phyloP scores from a whole-genome alignment of 2,797 vertebrate genomes.

The Crotalus adamanteus region DNA sequence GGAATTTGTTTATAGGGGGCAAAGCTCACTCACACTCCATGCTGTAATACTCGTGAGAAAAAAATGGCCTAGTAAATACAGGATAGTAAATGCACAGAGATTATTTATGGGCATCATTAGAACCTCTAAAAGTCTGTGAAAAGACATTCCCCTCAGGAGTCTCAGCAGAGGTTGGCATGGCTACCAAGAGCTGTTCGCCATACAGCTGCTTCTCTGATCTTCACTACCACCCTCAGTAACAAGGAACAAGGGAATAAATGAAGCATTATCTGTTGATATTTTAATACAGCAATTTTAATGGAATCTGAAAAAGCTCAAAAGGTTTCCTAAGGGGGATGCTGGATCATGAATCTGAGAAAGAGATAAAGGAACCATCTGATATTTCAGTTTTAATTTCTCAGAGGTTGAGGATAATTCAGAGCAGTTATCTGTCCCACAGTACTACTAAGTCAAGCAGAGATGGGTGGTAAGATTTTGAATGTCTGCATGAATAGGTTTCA shows the following conservation, averaged over 20 bases:
- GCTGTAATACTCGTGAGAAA: neutral
- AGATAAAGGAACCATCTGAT: neutral
- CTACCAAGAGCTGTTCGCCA: neutral
- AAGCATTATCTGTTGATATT: neutral
- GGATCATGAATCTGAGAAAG: neutral
- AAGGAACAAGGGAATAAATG: neutral
- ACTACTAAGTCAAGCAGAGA: neutral
- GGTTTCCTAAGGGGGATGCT: neutral
- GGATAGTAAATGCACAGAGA: neutral
- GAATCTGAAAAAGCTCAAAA: neutral
- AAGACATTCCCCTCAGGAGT: neutral
- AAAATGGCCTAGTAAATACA: neutral
- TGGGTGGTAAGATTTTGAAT: neutral
- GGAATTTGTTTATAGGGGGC: neutral
- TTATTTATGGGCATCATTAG: neutral
- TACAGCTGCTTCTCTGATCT: neutral
- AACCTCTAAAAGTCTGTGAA: neutral
- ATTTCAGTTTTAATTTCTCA: neutral
- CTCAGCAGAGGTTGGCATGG: neutral
- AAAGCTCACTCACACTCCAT: neutral
- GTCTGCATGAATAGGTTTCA: neutral
- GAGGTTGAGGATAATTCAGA: neutral
- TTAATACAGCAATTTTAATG: neutral
- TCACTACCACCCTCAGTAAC: neutral
- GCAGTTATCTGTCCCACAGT: neutral